These are phyloP conservation scores for Enteromius fasciolatus DNA, from an alignment of 2,797 vertebrate species.

Conservation along the genomic window DNA sequence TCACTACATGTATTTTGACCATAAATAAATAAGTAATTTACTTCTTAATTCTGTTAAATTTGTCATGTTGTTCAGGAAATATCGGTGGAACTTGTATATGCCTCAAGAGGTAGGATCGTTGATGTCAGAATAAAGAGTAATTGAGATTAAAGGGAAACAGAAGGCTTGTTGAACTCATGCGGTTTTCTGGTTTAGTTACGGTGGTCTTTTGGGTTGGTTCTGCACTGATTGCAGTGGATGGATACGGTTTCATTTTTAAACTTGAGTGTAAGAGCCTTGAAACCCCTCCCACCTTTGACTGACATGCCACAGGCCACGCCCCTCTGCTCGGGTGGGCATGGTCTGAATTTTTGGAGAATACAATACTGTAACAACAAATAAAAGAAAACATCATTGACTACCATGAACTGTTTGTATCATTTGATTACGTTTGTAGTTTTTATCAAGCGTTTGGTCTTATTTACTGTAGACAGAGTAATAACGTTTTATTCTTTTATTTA, in stretches of 20 bases:
- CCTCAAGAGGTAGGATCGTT: conserved; percentile 47
- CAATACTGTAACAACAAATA: conserved; percentile 61
- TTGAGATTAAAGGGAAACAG: conserved; percentile 32
- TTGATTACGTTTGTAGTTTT: conserved; percentile 4
- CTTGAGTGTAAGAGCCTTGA: conserved; percentile 50
- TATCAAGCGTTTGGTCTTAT: neutral
- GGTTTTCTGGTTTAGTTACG: conserved; percentile 37
- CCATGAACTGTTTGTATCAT: conserved; percentile 28
- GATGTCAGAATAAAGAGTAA: conserved; percentile 37
- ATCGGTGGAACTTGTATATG: conserved; percentile 44
- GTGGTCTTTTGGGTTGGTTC: conserved; percentile 29
- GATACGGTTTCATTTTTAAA: conserved; percentile 59
- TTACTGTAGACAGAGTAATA: neutral
- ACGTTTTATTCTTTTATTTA: neutral
- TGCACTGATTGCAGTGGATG: conserved; percentile 50
- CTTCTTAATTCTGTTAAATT: conserved; percentile 50
- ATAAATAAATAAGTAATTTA: conserved; percentile 57
- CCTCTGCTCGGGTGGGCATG: conserved; percentile 39
- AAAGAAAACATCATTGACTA: conserved; percentile 59
- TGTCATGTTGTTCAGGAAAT: conserved; percentile 52
- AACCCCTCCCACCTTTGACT: conserved; percentile 58
- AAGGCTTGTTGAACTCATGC: conserved; percentile 47
- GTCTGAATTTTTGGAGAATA: conserved; percentile 58
- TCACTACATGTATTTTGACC: conserved; percentile 56
- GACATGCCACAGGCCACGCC: conserved; percentile 55